phyloP scores from a whole-genome alignment of 2,797 vertebrate genomes.

The Hyperoplus immaculatus region DNA sequence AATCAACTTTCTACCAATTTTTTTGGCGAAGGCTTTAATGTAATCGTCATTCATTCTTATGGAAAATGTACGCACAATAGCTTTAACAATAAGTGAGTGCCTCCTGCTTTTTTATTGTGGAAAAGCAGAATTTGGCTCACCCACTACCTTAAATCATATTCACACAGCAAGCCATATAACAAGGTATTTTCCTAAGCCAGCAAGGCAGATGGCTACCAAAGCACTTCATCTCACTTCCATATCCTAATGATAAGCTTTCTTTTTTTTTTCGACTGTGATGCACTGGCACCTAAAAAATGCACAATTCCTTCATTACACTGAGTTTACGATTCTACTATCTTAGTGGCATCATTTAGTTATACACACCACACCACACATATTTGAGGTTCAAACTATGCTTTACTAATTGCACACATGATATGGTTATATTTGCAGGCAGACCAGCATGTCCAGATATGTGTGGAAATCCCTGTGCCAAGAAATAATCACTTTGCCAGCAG shows the following conservation, averaged over 20 bases:
- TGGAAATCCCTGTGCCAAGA: constrained; percentile 50
- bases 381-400: constrained; percentile 41
- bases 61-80: too few relatives aligned
- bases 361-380: constrained; percentile 27
- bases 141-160: constrained; percentile 66
- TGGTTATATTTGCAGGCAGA: constrained; percentile 42
- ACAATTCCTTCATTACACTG: constrained; percentile 19
- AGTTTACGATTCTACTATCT: constrained; percentile 49
- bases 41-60: too few relatives aligned
- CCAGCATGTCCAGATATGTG: constrained; percentile 51
- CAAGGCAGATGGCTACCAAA: constrained; percentile 60
- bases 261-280: constrained; percentile 22
- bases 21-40: too few relatives aligned
- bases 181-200: constrained; percentile 54
- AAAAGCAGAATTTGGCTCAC: constrained; percentile 52
- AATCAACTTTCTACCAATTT: too few relatives aligned
- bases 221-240: constrained; percentile 63
- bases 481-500: constrained; percentile 43
- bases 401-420: constrained; percentile 50
- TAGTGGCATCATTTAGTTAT: constrained; percentile 46
- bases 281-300: constrained; percentile 22
- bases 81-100: neutral
- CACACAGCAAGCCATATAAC: constrained; percentile 53
- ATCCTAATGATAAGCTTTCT: constrained; percentile 29
- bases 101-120: constrained; percentile 42